Conservation (phyloP, 2,888 invertebrate species). For the Choreutis nemorana region DNA sequence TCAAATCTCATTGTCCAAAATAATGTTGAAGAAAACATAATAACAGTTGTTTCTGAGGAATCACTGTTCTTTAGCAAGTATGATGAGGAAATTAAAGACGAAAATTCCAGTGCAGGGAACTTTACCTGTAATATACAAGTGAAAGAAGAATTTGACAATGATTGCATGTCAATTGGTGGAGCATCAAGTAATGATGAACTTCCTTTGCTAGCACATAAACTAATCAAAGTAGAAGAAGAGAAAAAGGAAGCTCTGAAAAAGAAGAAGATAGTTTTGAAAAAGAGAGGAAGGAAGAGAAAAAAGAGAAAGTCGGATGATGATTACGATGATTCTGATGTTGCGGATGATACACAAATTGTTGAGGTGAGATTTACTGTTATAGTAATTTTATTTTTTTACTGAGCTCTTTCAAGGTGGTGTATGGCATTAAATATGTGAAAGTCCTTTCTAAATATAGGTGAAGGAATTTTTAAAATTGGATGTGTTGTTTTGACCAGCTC, state of each 20-base stretch:
- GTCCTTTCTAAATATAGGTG: no score
- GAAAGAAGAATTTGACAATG: constrained; percentile 7
- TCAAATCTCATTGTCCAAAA: constrained; percentile 16
- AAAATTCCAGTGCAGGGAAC: constrained; percentile 8
- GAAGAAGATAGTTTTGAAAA: constrained; percentile 12
- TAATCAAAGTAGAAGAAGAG: constrained; percentile 21
- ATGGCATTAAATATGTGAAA: no score
- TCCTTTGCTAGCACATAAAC: constrained; percentile 34
- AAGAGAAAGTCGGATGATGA: no score
- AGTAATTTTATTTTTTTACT: no score
- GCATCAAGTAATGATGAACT: constrained; percentile 37
- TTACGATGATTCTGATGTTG: no score
- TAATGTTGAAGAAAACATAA: constrained; percentile 9
- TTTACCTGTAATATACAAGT: constrained; percentile 3
- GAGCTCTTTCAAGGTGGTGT: no score
- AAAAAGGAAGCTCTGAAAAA: constrained; percentile 17
- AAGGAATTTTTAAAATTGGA: no score
- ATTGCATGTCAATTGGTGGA: no score
- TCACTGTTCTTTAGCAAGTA: neutral
- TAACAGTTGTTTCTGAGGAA: neutral
- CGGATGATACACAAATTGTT: no score
- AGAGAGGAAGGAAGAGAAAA: no score
- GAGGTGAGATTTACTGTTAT: no score
- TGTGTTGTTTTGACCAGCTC: no score
- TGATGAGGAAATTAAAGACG: constrained; percentile 17